phyloP scores from a whole-genome alignment of 1,140 invertebrate species.

The Delia radicum region DNA sequence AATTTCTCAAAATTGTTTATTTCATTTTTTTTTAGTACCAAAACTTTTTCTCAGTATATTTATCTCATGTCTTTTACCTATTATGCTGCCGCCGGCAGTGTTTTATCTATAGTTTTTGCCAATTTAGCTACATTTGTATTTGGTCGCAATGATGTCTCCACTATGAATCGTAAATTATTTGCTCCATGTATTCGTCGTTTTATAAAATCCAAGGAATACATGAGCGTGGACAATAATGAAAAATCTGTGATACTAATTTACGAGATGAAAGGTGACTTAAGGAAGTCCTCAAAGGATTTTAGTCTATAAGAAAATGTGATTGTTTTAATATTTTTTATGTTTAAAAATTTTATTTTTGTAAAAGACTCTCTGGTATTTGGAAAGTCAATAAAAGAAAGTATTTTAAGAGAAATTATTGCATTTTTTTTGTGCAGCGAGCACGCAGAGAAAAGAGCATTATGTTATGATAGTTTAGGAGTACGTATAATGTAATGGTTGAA shows the following conservation, averaged over 20 bases:
- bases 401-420: too few species aligned
- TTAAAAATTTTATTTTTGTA: conserved; percentile 14
- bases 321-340: background rate
- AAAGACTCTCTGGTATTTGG: background rate
- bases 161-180: conserved; percentile 40
- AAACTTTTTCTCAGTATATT: conserved; percentile 37
- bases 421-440: too few species aligned
- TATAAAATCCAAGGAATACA: conserved; percentile 30
- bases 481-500: too few species aligned
- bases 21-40: conserved; percentile 29
- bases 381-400: too few species aligned
- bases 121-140: conserved; percentile 36
- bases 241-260: conserved; percentile 24
- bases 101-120: conserved; percentile 30
- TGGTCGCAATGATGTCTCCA: conserved; percentile 33
- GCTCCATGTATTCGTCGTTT: conserved; percentile 37
- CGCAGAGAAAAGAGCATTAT: too few species aligned
- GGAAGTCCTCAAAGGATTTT: background rate
- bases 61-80: conserved; percentile 46
- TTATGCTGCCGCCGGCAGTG: conserved; percentile 33
- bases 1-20: background rate
- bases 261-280: conserved; percentile 37
- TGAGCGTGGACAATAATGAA: conserved; percentile 34
- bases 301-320: background rate
- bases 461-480: too few species aligned